Percentiles rank a stretch among this genome's conserved stretches.
Evolutionary conservation across 2,797 vertebrate genomes (phyloP).

Genomic region (Bucorvus abyssinicus): DNA sequence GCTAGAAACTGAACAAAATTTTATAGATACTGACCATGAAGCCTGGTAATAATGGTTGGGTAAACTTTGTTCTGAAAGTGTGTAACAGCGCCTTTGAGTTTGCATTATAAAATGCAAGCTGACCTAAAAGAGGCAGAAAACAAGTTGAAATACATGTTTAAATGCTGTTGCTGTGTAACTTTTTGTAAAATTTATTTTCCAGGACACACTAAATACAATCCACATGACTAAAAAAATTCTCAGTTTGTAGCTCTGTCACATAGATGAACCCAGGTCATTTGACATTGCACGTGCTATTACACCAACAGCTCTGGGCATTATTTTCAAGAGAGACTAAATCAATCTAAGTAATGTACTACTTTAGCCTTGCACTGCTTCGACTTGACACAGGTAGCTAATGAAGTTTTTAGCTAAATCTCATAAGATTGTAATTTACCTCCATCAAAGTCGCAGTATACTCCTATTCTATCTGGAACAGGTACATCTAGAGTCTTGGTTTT

Average conservation of each 20-base stretch:
- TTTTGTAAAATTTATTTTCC: not conserved
- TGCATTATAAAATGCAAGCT: conserved; percentile 88
- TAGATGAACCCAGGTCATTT: not conserved
- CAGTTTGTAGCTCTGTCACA: not conserved
- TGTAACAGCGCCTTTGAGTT: conserved; percentile 86
- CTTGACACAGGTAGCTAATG: not conserved
- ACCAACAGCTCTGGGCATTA: not conserved
- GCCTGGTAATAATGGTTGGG: conserved; percentile 88
- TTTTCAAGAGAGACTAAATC: not conserved
- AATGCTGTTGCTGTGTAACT: not conserved
- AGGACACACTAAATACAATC: not conserved
- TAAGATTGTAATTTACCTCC: conserved; percentile 77
- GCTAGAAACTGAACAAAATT: not conserved
- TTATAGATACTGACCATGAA: conserved; percentile 86
- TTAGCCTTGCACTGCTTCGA: not conserved
- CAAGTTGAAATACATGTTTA: not conserved
- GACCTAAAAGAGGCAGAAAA: conserved; percentile 78
- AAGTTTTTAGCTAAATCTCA: not conserved
- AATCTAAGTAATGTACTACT: not conserved
- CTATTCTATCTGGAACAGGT: conserved; percentile 84
- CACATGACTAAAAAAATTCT: not conserved
- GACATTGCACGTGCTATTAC: not conserved
- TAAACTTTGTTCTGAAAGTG: conserved; percentile 90
- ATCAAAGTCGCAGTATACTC: conserved; percentile 92
- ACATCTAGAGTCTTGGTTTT: conserved; percentile 86